phyloP scores from a whole-genome alignment of 2,888 invertebrate genomes.

The Xanthostigma xanthostigma region DNA sequence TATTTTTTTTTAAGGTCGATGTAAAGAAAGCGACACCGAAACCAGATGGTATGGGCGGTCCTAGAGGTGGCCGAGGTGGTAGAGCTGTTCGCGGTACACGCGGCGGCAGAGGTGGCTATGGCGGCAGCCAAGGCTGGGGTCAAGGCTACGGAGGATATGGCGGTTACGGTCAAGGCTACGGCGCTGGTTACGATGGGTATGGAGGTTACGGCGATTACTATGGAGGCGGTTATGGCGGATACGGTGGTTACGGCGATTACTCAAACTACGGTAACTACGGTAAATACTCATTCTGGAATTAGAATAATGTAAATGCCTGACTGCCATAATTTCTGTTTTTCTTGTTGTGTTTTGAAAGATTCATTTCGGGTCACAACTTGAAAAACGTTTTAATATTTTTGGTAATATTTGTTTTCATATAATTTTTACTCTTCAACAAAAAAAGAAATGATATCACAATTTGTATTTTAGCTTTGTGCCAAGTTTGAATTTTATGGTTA shows the following conservation, averaged over 20 bases:
- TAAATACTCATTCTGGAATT: slow-evolving; percentile 37
- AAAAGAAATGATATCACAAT: background rate
- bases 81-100: slow-evolving; percentile 55
- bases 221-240: slow-evolving; percentile 63
- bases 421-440: background rate
- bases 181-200: slow-evolving; percentile 61
- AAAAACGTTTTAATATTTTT: background rate
- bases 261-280: slow-evolving; percentile 71
- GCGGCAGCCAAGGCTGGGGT: slow-evolving; percentile 47
- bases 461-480: no score
- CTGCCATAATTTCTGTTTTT: background rate
- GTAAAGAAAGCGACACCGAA: slow-evolving; percentile 91
- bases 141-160: slow-evolving; percentile 49
- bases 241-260: slow-evolving; percentile 61
- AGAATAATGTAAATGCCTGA: slow-evolving; percentile 3
- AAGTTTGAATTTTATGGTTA: no score
- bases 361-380: no score
- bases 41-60: slow-evolving; percentile 56
- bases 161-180: slow-evolving; percentile 56
- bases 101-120: slow-evolving; percentile 52
- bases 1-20: slow-evolving; percentile 48
- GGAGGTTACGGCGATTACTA: slow-evolving; percentile 54
- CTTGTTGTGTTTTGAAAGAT: no score
- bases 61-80: slow-evolving; percentile 46
- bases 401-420: background rate